Evolutionary conservation across 2,113 vertebrate genomes (phyloP), one percentile per base, ranked within the genome.

Genomic region (Eurystomus gularis): DNA sequence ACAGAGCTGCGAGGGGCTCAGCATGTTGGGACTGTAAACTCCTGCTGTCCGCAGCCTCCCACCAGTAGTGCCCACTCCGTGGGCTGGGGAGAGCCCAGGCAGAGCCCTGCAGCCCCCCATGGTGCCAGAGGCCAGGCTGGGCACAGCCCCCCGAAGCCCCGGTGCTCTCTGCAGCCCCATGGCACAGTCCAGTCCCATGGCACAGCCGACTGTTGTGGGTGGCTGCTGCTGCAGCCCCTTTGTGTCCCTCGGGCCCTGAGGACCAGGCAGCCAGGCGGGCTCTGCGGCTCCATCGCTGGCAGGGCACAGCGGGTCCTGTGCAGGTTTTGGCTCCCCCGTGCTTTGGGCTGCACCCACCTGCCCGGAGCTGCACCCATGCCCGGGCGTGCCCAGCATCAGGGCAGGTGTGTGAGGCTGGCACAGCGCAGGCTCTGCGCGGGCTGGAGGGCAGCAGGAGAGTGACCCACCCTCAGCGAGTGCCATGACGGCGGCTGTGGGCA

Each of bases 401-500:
- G 19, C 0, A 5, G 28, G 24, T 25, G 21, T 24, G 33, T 9
- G 3, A 69, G 35, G 49, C 39, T 10, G 11, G 51, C 4, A 0
- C 2, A 25, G n/a, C 25, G 7, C 31, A 20, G 18, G 29, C 17
- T 39, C 24, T 5, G 2, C 3, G 51, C 0, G 1, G 21, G 46
- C 20, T 9, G n/a, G 17, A 25, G 24, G 39, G 39, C 25, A 19
- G 37, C 15, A 62, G 60, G 16, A 35, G 14, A 37, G 35, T 61
- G 60, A 44, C 18, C 6, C 33, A 12, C 14, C 3, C 21, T 26
- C 49, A 21, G 24, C 3, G 5, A n/a, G 35, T 16, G 20, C 39
- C 18, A 25, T 0, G 0, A 13, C 0, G 1, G 64, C 6, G 2
- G 65, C 57, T 6, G 5, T 20, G 3, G 7, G 18, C 33, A 68